Conservation (phyloP, 2,888 invertebrate species). For the Mechanitis messenoides region DNA sequence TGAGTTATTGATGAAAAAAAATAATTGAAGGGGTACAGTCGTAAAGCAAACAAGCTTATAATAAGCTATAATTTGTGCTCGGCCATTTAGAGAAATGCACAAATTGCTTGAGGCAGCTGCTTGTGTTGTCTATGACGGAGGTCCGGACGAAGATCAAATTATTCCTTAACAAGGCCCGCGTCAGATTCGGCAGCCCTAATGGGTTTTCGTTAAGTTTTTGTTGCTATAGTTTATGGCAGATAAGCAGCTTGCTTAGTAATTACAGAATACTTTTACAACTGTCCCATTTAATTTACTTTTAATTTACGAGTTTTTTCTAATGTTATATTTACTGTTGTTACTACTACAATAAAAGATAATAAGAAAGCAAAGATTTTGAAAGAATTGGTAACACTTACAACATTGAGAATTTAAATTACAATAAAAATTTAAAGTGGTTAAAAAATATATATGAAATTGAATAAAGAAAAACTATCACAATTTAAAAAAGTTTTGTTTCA, state of each 20-base stretch:
- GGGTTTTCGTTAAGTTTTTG: conserved; percentile 75
- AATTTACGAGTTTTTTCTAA: background rate
- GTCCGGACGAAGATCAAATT: conserved; percentile 67
- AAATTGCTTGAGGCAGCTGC: conserved; percentile 74
- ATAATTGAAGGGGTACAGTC: conserved; percentile 75
- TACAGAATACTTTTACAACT: conserved; percentile 44
- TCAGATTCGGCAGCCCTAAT: conserved; percentile 77
- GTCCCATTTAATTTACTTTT: conserved; percentile 13
- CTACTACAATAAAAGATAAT: no score
- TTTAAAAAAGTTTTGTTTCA: no score
- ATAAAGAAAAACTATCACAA: no score
- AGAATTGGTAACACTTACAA: no score
- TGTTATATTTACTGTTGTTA: background rate
- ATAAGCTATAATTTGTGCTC: conserved; percentile 76
- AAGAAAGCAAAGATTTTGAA: background rate
- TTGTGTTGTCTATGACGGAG: conserved; percentile 77
- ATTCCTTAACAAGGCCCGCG: conserved; percentile 75
- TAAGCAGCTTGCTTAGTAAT: conserved; percentile 60
- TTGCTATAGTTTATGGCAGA: conserved; percentile 68
- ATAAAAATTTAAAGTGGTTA: no score
- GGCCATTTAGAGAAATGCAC: conserved; percentile 77
- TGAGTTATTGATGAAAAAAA: conserved; percentile 74
- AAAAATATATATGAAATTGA: no score
- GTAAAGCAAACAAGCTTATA: conserved; percentile 78
- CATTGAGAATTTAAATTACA: no score